phyloP scores from a whole-genome alignment of 1,140 invertebrate species.

The Tetranychus cinnabarinus region DNA sequence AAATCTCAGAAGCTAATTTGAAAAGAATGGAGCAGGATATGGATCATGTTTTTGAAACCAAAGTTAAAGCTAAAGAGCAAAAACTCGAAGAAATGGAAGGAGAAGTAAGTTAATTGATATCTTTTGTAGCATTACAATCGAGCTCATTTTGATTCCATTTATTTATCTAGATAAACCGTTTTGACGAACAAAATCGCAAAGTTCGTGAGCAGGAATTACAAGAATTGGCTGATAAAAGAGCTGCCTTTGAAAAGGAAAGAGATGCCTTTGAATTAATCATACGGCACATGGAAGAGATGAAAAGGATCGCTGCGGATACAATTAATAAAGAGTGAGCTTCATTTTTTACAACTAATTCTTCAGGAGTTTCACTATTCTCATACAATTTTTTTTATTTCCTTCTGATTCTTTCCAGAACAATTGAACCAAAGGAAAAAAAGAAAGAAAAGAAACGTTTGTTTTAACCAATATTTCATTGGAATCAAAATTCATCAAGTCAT shows the following conservation, averaged over 20 bases:
- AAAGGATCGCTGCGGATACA: slow-evolving; percentile 12
- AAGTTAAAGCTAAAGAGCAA: slow-evolving; percentile 73
- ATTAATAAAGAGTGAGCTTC: slow-evolving; percentile 15
- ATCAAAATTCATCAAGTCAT: too few species aligned
- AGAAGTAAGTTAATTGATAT: slow-evolving; percentile 32
- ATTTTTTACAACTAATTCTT: too few species aligned
- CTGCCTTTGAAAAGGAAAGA: slow-evolving; percentile 63
- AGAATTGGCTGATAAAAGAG: slow-evolving; percentile 68
- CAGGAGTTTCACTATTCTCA: too few species aligned
- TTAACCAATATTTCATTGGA: too few species aligned
- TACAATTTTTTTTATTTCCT: too few species aligned
- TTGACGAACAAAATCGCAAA: too few species aligned
- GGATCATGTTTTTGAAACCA: slow-evolving; percentile 76
- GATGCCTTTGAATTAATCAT: slow-evolving; percentile 15
- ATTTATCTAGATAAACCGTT: too few species aligned
- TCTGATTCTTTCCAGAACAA: too few species aligned
- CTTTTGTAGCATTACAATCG: too few species aligned
- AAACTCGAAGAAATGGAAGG: slow-evolving; percentile 75
- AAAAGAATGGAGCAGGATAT: slow-evolving; percentile 88
- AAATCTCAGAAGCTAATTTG: slow-evolving; percentile 83
- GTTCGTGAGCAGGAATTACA: slow-evolving; percentile 48
- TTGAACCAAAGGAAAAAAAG: too few species aligned
- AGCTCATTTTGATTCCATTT: too few species aligned
- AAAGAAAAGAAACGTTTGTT: too few species aligned
- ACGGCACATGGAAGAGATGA: slow-evolving; percentile 14